Evolutionary conservation across 2,888 invertebrate genomes (phyloP).

Genomic region (Meteorus colon): DNA sequence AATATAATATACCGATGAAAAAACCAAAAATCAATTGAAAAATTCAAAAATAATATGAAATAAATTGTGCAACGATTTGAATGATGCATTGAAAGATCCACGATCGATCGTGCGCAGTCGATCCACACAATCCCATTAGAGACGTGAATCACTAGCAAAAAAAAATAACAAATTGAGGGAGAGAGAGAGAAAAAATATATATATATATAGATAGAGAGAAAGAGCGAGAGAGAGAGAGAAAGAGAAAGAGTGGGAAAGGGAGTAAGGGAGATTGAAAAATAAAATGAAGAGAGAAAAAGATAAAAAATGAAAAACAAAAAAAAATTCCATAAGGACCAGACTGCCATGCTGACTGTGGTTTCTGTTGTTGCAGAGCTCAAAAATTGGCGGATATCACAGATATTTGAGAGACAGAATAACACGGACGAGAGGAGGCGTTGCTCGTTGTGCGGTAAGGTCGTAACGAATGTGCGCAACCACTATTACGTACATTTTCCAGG

Average conservation of each 20-base stretch:
- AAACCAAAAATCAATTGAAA: background rate
- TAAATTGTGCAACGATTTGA: slow-evolving; percentile 31
- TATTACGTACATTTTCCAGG: slow-evolving; percentile 79
- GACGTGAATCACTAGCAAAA: slow-evolving; percentile 17
- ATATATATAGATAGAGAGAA: slow-evolving; percentile 44
- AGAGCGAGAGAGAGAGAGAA: slow-evolving; percentile 49
- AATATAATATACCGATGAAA: background rate
- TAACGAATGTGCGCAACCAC: slow-evolving; percentile 78
- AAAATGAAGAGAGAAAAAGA: slow-evolving; percentile 9
- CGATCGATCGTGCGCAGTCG: slow-evolving; percentile 45
- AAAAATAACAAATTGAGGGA: slow-evolving; percentile 25
- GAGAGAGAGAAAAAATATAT: slow-evolving; percentile 52
- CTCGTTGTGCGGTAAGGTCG: slow-evolving; percentile 78
- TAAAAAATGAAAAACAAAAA: slow-evolving; percentile 47
- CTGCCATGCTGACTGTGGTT: slow-evolving; percentile 68
- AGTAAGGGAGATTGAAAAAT: background rate
- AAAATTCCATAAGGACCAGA: slow-evolving; percentile 50
- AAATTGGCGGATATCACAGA: slow-evolving; percentile 77
- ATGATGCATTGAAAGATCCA: slow-evolving; percentile 45
- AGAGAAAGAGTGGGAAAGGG: slow-evolving; percentile 49
- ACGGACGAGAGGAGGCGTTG: slow-evolving; percentile 77
- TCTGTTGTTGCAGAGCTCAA: slow-evolving; percentile 76
- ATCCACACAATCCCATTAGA: slow-evolving; percentile 23
- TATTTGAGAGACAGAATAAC: slow-evolving; percentile 77
- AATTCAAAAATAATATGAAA: slow-evolving; percentile 21